phyloP scores from a whole-genome alignment of 2,113 vertebrate genomes.

The Terrapene triunguis region DNA sequence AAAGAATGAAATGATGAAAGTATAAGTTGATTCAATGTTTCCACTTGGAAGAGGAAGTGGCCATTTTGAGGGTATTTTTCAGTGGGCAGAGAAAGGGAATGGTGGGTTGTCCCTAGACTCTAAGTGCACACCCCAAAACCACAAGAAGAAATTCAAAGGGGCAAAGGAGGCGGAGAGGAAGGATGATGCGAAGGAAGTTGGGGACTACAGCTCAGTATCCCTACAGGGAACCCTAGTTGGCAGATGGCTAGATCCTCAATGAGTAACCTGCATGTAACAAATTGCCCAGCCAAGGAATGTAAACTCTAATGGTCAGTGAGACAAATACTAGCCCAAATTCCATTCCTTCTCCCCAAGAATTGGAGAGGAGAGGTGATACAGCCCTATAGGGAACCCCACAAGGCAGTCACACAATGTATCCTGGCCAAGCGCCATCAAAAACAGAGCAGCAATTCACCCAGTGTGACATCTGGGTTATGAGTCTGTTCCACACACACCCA shows the following conservation, averaged over 20 bases:
- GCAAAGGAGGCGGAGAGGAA: not conserved
- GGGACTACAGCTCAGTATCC: not conserved
- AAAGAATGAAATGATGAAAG: not conserved
- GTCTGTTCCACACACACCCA: not conserved
- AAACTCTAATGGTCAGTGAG: not conserved
- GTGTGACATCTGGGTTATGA: not conserved
- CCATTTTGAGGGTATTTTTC: not conserved
- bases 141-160: not conserved
- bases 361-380: fast-evolving
- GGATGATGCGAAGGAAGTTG: fast-evolving
- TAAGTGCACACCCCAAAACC: not conserved
- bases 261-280: not conserved
- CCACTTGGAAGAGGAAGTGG: not conserved
- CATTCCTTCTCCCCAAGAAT: not conserved
- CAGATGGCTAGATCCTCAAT: not conserved
- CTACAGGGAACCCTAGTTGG: not conserved
- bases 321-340: not conserved
- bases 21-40: not conserved
- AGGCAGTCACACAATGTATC: not conserved
- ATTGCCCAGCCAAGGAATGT: not conserved
- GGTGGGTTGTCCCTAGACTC: not conserved
- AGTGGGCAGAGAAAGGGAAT: not conserved
- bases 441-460: not conserved
- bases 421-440: not conserved
- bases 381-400: not conserved